Conservation (phyloP, 1,140 invertebrate genomes). For the Ceratina calcarata region DNA sequence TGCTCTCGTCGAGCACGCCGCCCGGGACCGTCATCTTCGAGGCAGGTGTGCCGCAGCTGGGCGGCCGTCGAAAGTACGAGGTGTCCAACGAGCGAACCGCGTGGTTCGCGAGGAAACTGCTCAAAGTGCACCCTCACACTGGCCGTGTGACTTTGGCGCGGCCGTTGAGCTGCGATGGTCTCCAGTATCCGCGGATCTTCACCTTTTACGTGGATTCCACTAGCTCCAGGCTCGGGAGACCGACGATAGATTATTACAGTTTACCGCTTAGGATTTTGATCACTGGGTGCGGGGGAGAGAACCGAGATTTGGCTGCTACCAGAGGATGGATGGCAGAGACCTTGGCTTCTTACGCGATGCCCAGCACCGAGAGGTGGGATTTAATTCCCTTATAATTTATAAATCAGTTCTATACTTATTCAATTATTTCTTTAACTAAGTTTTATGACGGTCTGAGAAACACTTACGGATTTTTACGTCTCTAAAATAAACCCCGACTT, state of each 20-base stretch:
- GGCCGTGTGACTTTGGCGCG: conserved; percentile 88
- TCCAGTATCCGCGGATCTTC: conserved; percentile 91
- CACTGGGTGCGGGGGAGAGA: conserved; percentile 86
- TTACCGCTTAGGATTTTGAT: conserved; percentile 89
- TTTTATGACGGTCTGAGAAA: neutral
- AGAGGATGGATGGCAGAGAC: conserved; percentile 92
- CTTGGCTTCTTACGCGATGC: conserved; percentile 90
- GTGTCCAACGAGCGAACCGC: conserved; percentile 89
- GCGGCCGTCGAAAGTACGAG: conserved; percentile 86
- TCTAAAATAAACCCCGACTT: no score
- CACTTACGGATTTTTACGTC: no score
- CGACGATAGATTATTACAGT: conserved; percentile 91
- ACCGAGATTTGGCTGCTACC: conserved; percentile 85
- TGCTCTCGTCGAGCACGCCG: conserved; percentile 85
- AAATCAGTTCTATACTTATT: no score
- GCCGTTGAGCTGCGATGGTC: conserved; percentile 88
- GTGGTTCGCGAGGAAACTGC: conserved; percentile 88
- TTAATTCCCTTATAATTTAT: no score
- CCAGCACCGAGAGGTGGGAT: conserved; percentile 84
- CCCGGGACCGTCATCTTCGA: conserved; percentile 88
- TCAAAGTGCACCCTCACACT: conserved; percentile 87
- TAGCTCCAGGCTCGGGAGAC: conserved; percentile 84
- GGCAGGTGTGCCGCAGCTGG: conserved; percentile 88
- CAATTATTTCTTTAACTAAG: neutral
- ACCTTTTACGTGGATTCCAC: conserved; percentile 93